Conservation (phyloP, 2,797 vertebrate species). For the Poecile montanus region DNA sequence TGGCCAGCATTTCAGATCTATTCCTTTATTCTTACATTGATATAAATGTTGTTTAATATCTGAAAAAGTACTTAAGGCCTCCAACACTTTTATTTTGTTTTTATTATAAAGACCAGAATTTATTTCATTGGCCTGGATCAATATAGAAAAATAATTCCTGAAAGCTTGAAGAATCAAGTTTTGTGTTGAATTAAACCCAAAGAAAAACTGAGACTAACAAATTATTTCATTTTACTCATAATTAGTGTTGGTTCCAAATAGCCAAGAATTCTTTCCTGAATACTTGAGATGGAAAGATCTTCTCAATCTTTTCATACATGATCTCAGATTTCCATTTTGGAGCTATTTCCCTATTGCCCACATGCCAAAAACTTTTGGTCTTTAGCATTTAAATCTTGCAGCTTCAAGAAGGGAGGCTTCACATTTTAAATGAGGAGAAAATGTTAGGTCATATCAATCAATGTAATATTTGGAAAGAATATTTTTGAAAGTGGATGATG, state of each 20-base stretch:
- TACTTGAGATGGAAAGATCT: background rate
- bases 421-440: background rate
- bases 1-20: slow-evolving; percentile 20
- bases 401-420: slow-evolving; percentile 30
- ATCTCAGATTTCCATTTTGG: background rate
- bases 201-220: background rate
- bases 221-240: background rate
- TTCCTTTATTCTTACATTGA: background rate
- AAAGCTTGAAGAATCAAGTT: background rate
- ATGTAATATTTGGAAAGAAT: background rate
- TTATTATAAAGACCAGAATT: background rate
- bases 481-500: background rate
- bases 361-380: background rate
- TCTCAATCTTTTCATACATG: background rate
- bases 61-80: background rate
- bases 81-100: background rate
- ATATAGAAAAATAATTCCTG: background rate
- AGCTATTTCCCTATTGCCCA: background rate
- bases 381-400: background rate
- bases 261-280: background rate
- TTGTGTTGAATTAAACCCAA: background rate
- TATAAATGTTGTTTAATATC: background rate
- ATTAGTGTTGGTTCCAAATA: background rate
- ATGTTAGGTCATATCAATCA: background rate
- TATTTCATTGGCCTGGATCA: background rate